phyloP scores from a whole-genome alignment of 2,113 vertebrate genomes.

The Aegithalos caudatus region DNA sequence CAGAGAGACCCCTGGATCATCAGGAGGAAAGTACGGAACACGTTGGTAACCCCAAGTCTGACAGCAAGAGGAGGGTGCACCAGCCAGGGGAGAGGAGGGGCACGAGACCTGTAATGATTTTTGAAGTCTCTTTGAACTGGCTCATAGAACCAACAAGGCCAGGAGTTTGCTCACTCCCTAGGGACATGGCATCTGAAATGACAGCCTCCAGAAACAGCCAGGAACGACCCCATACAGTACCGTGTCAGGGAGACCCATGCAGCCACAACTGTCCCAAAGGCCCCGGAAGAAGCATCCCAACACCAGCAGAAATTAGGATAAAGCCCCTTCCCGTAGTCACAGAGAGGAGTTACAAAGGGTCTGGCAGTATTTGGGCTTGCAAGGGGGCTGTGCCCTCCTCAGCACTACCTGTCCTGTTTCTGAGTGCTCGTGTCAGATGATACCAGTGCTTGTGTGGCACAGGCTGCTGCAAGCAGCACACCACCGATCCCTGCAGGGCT shows the following conservation, averaged over 20 bases:
- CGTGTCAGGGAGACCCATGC: not conserved
- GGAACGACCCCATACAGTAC: not conserved
- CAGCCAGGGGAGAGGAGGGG: not conserved
- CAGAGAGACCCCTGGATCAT: not conserved
- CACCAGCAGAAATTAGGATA: not conserved
- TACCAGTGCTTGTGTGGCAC: fast-evolving
- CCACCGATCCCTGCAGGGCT: not conserved
- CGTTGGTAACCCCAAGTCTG: not conserved
- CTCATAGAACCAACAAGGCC: not conserved
- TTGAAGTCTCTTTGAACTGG: not conserved
- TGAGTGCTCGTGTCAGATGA: not conserved
- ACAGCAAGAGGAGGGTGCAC: not conserved
- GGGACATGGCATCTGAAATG: not conserved
- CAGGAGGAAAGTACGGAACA: not conserved
- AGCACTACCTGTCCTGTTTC: not conserved
- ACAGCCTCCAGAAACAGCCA: not conserved
- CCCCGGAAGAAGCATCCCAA: not conserved
- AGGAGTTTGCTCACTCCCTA: not conserved
- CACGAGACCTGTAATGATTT: not conserved
- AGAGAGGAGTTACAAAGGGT: not conserved
- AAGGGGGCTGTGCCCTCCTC: not conserved
- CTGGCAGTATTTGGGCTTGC: not conserved
- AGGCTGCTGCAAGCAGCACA: not conserved
- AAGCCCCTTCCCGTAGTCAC: not conserved
- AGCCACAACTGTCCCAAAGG: not conserved